These are phyloP conservation scores for Leptinotarsa tumamoca DNA, from an alignment of 2,888 invertebrate species.

Conservation along the genomic window DNA sequence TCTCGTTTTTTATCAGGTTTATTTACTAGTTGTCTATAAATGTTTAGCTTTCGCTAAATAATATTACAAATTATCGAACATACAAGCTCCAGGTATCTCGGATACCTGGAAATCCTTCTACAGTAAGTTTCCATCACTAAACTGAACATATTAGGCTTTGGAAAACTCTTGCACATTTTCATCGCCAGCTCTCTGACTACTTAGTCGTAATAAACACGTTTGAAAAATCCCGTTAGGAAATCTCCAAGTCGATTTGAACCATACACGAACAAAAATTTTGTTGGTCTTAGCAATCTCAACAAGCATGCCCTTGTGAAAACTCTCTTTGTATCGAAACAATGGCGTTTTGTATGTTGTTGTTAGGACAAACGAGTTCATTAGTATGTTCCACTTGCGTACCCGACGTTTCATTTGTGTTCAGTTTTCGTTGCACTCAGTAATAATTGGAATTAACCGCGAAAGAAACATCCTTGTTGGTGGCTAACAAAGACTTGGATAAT, in stretches of 20 bases:
- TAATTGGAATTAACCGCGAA: constrained; percentile 33
- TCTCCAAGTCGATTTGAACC: neutral
- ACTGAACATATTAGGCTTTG: too few species aligned
- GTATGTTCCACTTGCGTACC: constrained; percentile 31
- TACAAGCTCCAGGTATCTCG: too few species aligned
- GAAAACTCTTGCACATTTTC: too few species aligned
- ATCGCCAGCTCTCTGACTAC: too few species aligned
- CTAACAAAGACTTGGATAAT: constrained; percentile 25
- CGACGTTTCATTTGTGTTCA: constrained; percentile 27
- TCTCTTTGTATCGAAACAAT: constrained; percentile 41
- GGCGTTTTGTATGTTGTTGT: constrained; percentile 20
- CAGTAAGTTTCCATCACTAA: too few species aligned
- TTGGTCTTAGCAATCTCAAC: neutral
- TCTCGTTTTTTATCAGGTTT: too few species aligned
- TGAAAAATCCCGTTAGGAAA: neutral
- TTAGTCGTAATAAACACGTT: constrained; percentile 3
- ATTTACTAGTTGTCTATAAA: too few species aligned
- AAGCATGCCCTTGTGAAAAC: constrained; percentile 20
- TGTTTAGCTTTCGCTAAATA: too few species aligned
- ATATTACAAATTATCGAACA: too few species aligned
- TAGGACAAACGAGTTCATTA: constrained; percentile 32
- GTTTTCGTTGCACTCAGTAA: constrained; percentile 15
- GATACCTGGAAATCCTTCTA: too few species aligned
- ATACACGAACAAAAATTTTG: constrained; percentile 1
- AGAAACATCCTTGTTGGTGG: constrained; percentile 32